These are phyloP conservation scores for Laspeyria flexula DNA, from an alignment of 2,888 invertebrate species.

Conservation along the genomic window DNA sequence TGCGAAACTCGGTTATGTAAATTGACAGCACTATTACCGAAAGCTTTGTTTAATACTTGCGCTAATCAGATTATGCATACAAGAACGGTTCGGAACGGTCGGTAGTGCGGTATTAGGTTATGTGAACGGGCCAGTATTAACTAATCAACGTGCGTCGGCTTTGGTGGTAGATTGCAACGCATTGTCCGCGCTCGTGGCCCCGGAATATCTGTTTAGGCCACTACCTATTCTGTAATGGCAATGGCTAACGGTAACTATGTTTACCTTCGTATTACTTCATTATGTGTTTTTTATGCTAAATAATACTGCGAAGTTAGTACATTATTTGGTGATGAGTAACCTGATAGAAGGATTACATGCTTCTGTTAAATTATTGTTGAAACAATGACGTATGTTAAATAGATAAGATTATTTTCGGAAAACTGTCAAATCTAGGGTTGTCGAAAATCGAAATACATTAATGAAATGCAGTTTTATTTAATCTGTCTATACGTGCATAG, in stretches of 20 bases:
- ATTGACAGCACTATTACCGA: conserved; percentile 68
- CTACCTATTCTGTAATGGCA: conserved; percentile 80
- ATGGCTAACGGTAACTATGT: conserved; percentile 73
- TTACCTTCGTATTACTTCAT: conserved; percentile 67
- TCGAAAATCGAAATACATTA: not conserved
- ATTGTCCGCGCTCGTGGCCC: conserved; percentile 82
- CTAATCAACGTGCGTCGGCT: conserved; percentile 84
- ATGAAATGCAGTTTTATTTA: too few species aligned
- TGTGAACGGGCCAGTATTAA: conserved; percentile 80
- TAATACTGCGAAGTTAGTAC: conserved; percentile 25
- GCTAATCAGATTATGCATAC: conserved; percentile 85
- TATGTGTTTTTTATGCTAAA: conserved; percentile 58
- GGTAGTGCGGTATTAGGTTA: conserved; percentile 73
- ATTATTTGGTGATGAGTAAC: conserved; percentile 16
- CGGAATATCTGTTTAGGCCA: conserved; percentile 86
- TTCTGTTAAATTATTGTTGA: conserved; percentile 7
- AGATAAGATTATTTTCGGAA: conserved; percentile 2
- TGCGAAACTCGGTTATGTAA: conserved; percentile 58
- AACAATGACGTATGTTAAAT: conserved; percentile 6
- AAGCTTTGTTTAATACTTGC: conserved; percentile 82
- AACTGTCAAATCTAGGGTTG: not conserved
- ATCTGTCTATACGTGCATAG: too few species aligned
- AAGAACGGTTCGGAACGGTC: conserved; percentile 78
- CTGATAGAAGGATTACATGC: conserved; percentile 9
- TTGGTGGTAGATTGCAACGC: conserved; percentile 80